Conservation (phyloP, 2,113 vertebrate genomes). For the Anarrhichthys ocellatus region DNA sequence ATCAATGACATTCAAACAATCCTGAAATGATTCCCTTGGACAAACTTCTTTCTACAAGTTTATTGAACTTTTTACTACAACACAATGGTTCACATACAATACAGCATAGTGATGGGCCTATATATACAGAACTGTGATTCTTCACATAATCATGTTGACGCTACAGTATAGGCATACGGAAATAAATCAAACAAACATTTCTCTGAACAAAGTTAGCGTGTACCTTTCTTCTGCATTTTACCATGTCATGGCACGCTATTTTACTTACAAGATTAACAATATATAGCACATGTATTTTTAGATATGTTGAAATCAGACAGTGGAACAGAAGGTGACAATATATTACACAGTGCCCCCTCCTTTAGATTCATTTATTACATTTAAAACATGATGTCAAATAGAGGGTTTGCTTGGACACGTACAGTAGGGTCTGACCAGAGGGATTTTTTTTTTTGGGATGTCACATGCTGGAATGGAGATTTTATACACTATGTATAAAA, state of each 20-base stretch:
- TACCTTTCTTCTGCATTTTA: slow-evolving; percentile 50
- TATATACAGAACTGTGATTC: slow-evolving; percentile 76
- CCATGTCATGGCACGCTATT: slow-evolving; percentile 59
- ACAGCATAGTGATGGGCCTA: slow-evolving; percentile 72
- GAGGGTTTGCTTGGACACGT: slow-evolving; percentile 47
- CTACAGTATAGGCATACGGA: slow-evolving; percentile 73
- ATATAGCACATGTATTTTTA: slow-evolving; percentile 75
- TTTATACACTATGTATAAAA: slow-evolving; percentile 25
- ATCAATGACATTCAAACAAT: background rate
- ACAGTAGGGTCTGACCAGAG: slow-evolving; percentile 61
- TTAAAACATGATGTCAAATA: slow-evolving; percentile 57
- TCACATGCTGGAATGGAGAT: slow-evolving; percentile 37
- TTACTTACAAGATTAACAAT: slow-evolving; percentile 81
- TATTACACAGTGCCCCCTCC: slow-evolving; percentile 53
- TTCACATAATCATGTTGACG: slow-evolving; percentile 67
- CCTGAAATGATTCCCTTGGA: slow-evolving; percentile 5
- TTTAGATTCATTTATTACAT: slow-evolving; percentile 33
- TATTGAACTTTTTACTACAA: slow-evolving; percentile 79
- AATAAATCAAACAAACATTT: slow-evolving; percentile 76
- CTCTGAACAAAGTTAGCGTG: slow-evolving; percentile 65
- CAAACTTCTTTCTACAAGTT: slow-evolving; percentile 73
- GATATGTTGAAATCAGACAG: slow-evolving; percentile 75
- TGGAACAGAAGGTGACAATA: slow-evolving; percentile 64
- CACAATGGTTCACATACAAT: slow-evolving; percentile 77
- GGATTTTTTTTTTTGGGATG: slow-evolving; percentile 12